Conservation (phyloP, 2,888 invertebrate genomes). For the Diplazon laetatorius region DNA sequence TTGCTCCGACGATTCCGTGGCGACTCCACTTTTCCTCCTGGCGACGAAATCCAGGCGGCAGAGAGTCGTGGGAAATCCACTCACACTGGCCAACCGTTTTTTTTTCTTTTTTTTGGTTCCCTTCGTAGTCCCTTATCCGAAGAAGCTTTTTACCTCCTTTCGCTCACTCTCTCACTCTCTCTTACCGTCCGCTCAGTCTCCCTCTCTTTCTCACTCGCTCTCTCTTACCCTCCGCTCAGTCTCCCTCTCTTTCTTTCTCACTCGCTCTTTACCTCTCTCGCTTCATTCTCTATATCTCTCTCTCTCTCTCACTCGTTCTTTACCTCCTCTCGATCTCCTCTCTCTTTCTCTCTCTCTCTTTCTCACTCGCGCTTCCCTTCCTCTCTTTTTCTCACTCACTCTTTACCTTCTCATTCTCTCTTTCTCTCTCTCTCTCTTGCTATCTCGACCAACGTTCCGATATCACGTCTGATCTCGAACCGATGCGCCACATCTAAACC, state of each 20-base stretch:
- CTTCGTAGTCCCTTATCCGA: constrained; percentile 56
- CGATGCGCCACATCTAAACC: no score
- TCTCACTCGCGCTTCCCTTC: constrained; percentile 2
- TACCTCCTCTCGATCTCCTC: constrained; percentile 11
- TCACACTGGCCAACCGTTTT: constrained; percentile 18
- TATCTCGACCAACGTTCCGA: constrained; percentile 13
- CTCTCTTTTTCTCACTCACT: constrained; percentile 1
- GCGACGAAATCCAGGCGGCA: constrained; percentile 57
- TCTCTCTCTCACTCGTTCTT: no score
- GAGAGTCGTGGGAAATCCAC: constrained; percentile 47
- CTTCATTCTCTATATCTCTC: no score
- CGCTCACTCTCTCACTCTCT: neutral
- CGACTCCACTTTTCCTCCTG: neutral
- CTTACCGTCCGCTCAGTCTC: constrained; percentile 1
- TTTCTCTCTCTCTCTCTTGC: neutral
- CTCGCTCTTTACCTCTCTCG: constrained; percentile 30
- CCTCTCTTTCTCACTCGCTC: neutral
- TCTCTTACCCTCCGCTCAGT: constrained; percentile 13
- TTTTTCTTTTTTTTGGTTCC: neutral
- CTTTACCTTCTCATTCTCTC: constrained; percentile 1
- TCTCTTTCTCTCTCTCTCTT: constrained; percentile 1
- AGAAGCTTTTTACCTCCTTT: constrained; percentile 43
- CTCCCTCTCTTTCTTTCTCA: neutral
- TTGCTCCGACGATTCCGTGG: neutral
- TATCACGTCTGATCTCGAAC: constrained; percentile 51